A percentile compares a stretch with the other conserved stretches of the same genome.
phyloP scores from a whole-genome alignment of 2,797 vertebrate species.

The Denticeps clupeoides region DNA sequence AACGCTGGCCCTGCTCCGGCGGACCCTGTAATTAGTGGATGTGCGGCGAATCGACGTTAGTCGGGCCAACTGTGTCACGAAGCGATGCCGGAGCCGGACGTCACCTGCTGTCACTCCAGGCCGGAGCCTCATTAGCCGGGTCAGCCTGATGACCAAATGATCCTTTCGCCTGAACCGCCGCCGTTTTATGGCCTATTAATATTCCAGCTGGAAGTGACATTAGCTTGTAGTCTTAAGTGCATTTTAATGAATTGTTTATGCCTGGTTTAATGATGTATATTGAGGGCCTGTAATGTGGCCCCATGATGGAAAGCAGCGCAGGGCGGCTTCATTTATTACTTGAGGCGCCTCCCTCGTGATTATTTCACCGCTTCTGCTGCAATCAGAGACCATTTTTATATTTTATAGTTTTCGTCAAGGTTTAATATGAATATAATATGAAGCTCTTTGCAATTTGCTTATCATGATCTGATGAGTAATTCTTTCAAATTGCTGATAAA shows the following conservation, averaged over 20 bases:
- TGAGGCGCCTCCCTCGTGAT: slow-evolving; percentile 54
- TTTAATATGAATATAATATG: no score
- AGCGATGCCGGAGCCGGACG: no score
- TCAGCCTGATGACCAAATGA: slow-evolving; percentile 38
- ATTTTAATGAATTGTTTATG: slow-evolving; percentile 71
- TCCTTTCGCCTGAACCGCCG: slow-evolving; percentile 47
- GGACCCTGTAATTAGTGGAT: no score
- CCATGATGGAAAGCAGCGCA: slow-evolving; percentile 55
- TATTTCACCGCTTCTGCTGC: slow-evolving; percentile 42
- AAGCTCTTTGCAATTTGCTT: no score
- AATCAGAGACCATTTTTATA: slow-evolving; percentile 12
- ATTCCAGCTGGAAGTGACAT: slow-evolving; percentile 53
- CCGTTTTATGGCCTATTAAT: slow-evolving; percentile 58
- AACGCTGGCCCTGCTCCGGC: no score
- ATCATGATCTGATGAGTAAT: no score
- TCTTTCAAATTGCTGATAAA: no score
- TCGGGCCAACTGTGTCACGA: no score
- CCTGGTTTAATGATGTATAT: slow-evolving; percentile 65
- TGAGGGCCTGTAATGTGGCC: slow-evolving; percentile 61
- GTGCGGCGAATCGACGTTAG: no score
- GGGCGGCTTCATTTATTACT: slow-evolving; percentile 57
- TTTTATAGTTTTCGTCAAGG: no score
- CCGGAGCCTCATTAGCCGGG: slow-evolving; percentile 29
- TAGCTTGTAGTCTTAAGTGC: slow-evolving; percentile 60
- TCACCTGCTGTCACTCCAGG: neutral